Conservation (phyloP, 2,113 vertebrate genomes). For the Lota lota region DNA sequence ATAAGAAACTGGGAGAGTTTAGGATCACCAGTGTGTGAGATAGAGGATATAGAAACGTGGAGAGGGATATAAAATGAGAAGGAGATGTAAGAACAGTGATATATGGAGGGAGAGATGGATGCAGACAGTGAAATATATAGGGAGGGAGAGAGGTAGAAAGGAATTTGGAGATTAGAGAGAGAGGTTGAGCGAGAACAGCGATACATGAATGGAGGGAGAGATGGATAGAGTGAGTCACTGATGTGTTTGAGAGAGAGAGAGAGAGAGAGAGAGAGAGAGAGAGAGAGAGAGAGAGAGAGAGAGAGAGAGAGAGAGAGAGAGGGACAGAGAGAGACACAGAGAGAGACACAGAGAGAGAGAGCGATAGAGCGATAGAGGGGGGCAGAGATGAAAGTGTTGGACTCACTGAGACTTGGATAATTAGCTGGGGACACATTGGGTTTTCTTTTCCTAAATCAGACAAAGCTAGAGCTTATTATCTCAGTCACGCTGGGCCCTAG, state of each 20-base stretch:
- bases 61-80: slow-evolving; percentile 6
- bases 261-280: slow-evolving; percentile 12
- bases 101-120: too few species aligned
- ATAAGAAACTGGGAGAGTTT: too few species aligned
- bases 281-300: slow-evolving; percentile 3
- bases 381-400: slow-evolving; percentile 42
- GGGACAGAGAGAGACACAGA: slow-evolving; percentile 11
- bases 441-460: slow-evolving; percentile 39
- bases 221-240: background rate
- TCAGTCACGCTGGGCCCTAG: slow-evolving; percentile 10
- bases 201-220: background rate
- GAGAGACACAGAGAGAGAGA: too few species aligned
- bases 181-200: too few species aligned
- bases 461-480: slow-evolving; percentile 49
- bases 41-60: background rate
- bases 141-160: too few species aligned
- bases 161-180: too few species aligned
- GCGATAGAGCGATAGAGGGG: too few species aligned
- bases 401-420: slow-evolving; percentile 45
- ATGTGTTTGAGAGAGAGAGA: too few species aligned
- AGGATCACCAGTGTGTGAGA: background rate
- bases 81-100: too few species aligned
- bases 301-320: background rate
- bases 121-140: too few species aligned
- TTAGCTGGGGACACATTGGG: slow-evolving; percentile 46